phyloP scores from a whole-genome alignment of 2,888 invertebrate species.

The Pseudococcus longispinus region DNA sequence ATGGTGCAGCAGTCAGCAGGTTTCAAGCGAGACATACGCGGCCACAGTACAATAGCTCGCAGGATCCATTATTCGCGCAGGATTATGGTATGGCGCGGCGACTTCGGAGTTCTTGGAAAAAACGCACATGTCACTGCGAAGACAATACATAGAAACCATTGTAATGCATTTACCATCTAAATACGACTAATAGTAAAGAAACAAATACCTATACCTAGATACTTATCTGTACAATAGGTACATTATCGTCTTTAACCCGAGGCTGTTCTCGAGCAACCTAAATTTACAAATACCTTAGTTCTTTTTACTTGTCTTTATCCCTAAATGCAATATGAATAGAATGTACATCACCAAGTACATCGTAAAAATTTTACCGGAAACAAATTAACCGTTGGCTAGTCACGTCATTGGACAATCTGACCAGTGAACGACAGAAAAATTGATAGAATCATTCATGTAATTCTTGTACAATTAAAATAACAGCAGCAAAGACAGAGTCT shows the following conservation, averaged over 20 bases:
- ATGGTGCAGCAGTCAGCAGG: background rate
- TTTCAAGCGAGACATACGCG: background rate
- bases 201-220: too few species aligned
- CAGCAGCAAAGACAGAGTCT: too few species aligned
- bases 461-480: too few species aligned
- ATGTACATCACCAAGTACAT: too few species aligned
- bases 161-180: background rate
- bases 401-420: too few species aligned
- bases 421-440: too few species aligned
- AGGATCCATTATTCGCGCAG: background rate
- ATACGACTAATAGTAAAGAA: background rate
- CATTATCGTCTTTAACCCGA: background rate
- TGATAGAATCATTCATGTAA: too few species aligned
- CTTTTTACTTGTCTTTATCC: background rate
- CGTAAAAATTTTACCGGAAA: too few species aligned
- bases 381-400: too few species aligned
- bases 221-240: background rate
- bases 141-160: background rate
- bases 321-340: too few species aligned
- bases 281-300: background rate
- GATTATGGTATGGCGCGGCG: background rate
- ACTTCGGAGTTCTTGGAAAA: background rate
- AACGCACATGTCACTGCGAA: background rate
- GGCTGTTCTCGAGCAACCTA: background rate
- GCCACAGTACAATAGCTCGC: background rate